Percentiles rank a stretch among this genome's conserved stretches.
Evolutionary conservation across 2,888 invertebrate genomes (phyloP).

Genomic region (Cantharis rustica): DNA sequence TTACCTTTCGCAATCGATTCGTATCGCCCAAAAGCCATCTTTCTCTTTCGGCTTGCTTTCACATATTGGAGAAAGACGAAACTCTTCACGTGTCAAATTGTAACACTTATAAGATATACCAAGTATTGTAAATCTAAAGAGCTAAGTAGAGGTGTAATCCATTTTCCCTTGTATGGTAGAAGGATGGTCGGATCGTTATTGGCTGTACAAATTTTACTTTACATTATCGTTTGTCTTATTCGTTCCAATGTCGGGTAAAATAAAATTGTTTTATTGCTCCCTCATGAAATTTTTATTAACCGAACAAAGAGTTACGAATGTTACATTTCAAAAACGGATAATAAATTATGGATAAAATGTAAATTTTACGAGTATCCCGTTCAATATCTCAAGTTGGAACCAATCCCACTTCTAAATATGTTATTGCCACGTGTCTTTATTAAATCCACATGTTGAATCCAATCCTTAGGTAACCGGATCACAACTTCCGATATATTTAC

Average conservation of each 20-base stretch:
- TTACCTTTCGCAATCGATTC: constrained; percentile 4
- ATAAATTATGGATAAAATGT: not conserved
- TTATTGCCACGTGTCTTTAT: not conserved
- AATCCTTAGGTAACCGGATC: not conserved
- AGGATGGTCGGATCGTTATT: constrained; percentile 20
- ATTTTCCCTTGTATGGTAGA: constrained; percentile 24
- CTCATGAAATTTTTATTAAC: not conserved
- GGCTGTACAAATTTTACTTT: constrained; percentile 23
- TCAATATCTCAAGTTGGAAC: not conserved
- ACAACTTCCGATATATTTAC: not conserved
- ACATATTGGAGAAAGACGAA: not conserved
- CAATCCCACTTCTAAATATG: not conserved
- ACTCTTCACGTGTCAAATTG: not conserved
- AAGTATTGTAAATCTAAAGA: constrained; percentile 20
- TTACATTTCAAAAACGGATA: not conserved
- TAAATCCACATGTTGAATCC: not conserved
- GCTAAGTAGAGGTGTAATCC: constrained; percentile 19
- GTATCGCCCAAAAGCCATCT: not conserved
- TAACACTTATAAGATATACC: not conserved
- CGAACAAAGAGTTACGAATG: not conserved
- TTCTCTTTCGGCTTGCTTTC: not conserved
- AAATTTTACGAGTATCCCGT: not conserved
- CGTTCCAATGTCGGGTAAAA: not conserved
- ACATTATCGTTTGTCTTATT: constrained; percentile 27
- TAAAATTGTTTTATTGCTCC: not conserved